Evolutionary conservation across 2,888 invertebrate species (phyloP).

Genomic region (Helobdella robusta): DNA sequence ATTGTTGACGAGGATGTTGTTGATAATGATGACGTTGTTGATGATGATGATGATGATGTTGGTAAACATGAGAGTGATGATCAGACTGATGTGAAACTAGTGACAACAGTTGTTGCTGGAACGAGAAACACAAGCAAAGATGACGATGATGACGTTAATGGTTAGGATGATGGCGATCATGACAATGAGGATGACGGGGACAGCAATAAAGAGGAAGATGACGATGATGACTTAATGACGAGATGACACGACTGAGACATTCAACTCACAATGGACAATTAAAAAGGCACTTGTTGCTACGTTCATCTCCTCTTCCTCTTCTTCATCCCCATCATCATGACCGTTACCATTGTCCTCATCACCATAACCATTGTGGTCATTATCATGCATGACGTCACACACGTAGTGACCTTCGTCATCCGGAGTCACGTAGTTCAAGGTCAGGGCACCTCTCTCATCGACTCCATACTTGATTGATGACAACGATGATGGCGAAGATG

Average conservation of each 20-base stretch:
- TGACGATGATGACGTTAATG: slow-evolving; percentile 6
- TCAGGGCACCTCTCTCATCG: neutral
- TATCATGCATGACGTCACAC: too few species aligned
- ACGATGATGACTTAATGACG: slow-evolving; percentile 4
- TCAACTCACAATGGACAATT: too few species aligned
- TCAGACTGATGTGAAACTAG: neutral
- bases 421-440: too few species aligned
- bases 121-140: too few species aligned
- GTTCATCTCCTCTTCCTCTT: too few species aligned
- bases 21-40: neutral
- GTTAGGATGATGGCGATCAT: neutral
- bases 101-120: too few species aligned
- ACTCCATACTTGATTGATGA: neutral
- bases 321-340: too few species aligned
- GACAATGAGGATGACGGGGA: neutral
- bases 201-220: neutral
- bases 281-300: too few species aligned
- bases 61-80: neutral
- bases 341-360: too few species aligned
- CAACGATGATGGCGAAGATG: neutral
- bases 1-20: neutral
- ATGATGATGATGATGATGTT: neutral
- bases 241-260: too few species aligned
- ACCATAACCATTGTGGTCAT: too few species aligned
- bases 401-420: too few species aligned